A percentile compares a stretch with the other conserved stretches of the same genome.
Evolutionary conservation across 2,797 vertebrate species (phyloP).

Genomic region (Muraenolepis orangiensis): DNA sequence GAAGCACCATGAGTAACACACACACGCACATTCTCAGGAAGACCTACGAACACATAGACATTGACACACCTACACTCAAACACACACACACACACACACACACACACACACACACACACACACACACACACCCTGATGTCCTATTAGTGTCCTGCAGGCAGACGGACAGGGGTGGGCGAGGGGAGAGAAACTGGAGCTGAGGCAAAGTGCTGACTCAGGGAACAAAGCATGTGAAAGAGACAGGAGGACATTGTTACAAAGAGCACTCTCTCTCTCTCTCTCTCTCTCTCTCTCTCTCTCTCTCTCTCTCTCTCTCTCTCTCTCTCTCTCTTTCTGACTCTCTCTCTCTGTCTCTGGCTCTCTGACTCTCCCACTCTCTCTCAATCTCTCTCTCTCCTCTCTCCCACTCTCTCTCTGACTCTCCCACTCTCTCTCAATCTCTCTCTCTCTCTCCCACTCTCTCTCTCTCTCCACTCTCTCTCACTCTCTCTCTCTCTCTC

Average conservation of each 20-base stretch:
- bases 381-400: not conserved
- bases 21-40: constrained; percentile 19
- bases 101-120: constrained; percentile 26
- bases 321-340: not conserved
- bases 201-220: constrained; percentile 75
- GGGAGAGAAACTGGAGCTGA: constrained; percentile 73
- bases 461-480: no score
- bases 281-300: not conserved
- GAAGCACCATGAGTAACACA: constrained; percentile 6
- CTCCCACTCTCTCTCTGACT: no score
- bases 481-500: not conserved
- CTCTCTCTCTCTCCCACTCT: not conserved
- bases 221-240: constrained; percentile 58
- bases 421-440: not conserved
- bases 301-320: not conserved
- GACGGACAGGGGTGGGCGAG: constrained; percentile 56
- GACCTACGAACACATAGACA: not conserved
- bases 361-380: no score
- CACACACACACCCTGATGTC: constrained; percentile 56
- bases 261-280: not conserved
- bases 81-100: constrained; percentile 18
- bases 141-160: constrained; percentile 71
- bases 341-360: not conserved
- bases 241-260: constrained; percentile 54
- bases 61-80: constrained; percentile 9